Percentiles rank a stretch among this genome's conserved stretches.
Conservation (phyloP, 2,113 vertebrate genomes). For the Archocentrus centrarchus region DNA sequence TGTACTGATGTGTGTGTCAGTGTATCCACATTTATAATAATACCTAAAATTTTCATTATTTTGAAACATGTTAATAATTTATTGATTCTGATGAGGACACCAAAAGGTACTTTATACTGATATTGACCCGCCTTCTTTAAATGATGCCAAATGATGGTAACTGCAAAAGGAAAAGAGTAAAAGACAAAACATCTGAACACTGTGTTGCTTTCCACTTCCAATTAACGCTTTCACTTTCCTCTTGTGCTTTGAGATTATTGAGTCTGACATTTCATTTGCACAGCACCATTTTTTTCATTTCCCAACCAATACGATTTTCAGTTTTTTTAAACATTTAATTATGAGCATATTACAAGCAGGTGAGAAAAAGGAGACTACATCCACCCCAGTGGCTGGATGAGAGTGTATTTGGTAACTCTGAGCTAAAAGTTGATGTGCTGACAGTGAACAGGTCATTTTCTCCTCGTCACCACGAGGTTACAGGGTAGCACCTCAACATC, state of each 20-base stretch:
- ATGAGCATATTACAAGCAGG: neutral
- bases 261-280: neutral
- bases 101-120: too few relatives aligned
- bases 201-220: neutral
- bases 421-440: neutral
- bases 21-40: too few relatives aligned
- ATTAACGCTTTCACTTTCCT: neutral
- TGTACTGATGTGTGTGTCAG: too few relatives aligned
- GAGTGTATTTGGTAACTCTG: neutral
- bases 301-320: neutral
- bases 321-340: neutral
- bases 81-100: too few relatives aligned
- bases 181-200: too few relatives aligned
- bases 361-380: neutral
- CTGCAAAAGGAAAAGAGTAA: neutral
- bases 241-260: neutral
- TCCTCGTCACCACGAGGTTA: neutral
- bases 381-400: neutral
- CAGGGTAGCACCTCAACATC: too few relatives aligned
- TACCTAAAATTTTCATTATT: too few relatives aligned
- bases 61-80: too few relatives aligned
- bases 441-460: neutral
- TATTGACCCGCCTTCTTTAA: neutral
- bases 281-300: neutral
- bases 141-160: neutral